Percentiles rank a stretch among this genome's conserved stretches.
These are phyloP conservation scores for Drosophila rubida DNA, from an alignment of 2,888 invertebrate species.

Conservation along the genomic window DNA sequence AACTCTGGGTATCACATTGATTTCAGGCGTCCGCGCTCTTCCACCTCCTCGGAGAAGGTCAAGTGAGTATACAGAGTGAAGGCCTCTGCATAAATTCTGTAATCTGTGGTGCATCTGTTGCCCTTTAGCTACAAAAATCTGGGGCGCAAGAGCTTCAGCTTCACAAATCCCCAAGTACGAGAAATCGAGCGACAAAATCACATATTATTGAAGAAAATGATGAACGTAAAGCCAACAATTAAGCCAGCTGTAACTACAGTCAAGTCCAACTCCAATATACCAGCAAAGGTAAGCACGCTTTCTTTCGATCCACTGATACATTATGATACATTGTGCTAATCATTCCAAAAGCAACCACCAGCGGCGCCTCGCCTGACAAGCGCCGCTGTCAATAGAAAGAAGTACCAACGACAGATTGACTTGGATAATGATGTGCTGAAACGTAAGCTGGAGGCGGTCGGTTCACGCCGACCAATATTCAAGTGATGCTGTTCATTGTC, in stretches of 20 bases:
- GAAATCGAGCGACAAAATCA: conserved; percentile 88
- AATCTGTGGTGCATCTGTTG: background rate
- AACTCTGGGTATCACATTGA: conserved; percentile 30
- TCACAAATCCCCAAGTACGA: conserved; percentile 87
- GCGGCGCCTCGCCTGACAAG: conserved; percentile 69
- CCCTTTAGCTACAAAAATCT: conserved; percentile 60
- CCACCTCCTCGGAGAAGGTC: conserved; percentile 56
- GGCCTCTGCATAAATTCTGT: fast-evolving
- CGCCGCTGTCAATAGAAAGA: conserved; percentile 86
- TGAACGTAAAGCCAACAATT: conserved; percentile 84
- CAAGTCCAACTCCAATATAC: conserved; percentile 34
- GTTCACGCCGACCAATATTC: conserved; percentile 62
- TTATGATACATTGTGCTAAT: background rate
- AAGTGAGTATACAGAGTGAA: conserved; percentile 51
- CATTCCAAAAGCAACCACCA: conserved; percentile 35
- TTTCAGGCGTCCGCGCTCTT: conserved; percentile 56
- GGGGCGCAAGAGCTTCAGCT: conserved; percentile 84
- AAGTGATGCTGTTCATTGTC: conserved; percentile 53
- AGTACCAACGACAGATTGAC: conserved; percentile 87
- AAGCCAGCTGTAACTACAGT: conserved; percentile 19
- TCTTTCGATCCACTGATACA: no score
- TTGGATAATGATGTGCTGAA: conserved; percentile 86
- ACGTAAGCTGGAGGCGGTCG: conserved; percentile 83
- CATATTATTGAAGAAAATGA: conserved; percentile 87
- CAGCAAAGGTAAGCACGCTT: conserved; percentile 29